phyloP scores from a whole-genome alignment of 2,797 vertebrate species.

The Sebastolobus alascanus region DNA sequence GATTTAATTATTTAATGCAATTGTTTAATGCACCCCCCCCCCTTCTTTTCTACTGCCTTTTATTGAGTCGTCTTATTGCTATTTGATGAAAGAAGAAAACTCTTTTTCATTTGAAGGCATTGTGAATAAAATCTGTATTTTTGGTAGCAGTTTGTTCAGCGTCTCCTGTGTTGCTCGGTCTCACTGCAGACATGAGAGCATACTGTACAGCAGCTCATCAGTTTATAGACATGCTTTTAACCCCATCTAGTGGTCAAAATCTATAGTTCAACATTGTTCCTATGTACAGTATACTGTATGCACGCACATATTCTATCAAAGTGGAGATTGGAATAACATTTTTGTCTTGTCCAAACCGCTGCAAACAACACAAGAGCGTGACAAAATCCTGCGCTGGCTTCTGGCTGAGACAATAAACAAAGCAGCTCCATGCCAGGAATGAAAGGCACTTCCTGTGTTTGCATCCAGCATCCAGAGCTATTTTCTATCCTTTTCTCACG shows the following conservation, averaged over 20 bases:
- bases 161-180: no score
- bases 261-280: background rate
- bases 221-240: background rate
- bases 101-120: no score
- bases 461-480: conserved; percentile 31
- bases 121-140: no score
- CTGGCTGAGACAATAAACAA: conserved; percentile 46
- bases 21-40: no score
- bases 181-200: no score
- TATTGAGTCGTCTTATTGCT: no score
- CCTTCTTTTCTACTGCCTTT: no score
- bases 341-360: background rate
- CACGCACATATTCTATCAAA: background rate
- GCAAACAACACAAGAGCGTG: background rate
- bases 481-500: conserved; percentile 41
- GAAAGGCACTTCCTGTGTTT: conserved; percentile 48
- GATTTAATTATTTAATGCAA: no score
- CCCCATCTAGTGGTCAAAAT: background rate
- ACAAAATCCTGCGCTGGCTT: background rate
- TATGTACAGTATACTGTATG: no score
- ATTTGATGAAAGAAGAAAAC: no score
- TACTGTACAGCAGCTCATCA: background rate
- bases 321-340: background rate
- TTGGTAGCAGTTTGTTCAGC: no score
- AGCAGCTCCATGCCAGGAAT: conserved; percentile 4